phyloP scores from a whole-genome alignment of 2,797 vertebrate genomes.

The Intellagama lesueurii region DNA sequence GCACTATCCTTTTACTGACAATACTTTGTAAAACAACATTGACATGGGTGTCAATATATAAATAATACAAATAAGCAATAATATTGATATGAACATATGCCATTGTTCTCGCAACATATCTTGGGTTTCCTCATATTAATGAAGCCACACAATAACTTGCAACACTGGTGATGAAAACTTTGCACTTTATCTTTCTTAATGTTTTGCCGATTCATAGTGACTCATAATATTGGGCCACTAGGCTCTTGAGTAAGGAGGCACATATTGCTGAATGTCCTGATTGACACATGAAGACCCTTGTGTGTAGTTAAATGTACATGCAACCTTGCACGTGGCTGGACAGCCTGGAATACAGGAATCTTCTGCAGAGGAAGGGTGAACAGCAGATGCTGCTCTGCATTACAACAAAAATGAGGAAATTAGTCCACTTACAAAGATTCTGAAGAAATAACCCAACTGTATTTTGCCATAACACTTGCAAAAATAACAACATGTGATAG shows the following conservation, averaged over 20 bases:
- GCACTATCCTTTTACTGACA: background rate
- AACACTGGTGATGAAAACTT: background rate
- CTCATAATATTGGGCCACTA: background rate
- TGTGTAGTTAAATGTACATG: background rate
- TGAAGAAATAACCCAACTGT: background rate
- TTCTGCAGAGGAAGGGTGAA: background rate
- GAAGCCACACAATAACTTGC: background rate
- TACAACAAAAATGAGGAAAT: slow-evolving; percentile 3
- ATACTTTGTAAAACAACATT: background rate
- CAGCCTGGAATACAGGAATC: background rate
- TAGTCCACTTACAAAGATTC: background rate
- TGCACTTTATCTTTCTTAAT: background rate
- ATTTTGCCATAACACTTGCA: background rate
- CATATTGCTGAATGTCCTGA: background rate
- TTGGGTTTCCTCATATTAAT: background rate
- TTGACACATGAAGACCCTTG: background rate
- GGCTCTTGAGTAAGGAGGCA: background rate
- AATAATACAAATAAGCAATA: slow-evolving; percentile 7
- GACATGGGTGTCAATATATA: background rate
- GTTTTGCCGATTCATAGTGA: background rate
- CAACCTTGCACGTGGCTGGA: background rate
- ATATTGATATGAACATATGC: background rate
- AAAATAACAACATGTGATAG: background rate
- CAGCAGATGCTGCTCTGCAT: background rate
- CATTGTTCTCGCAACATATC: background rate